Percentiles rank a stretch among this genome's conserved stretches.
Conservation (phyloP, 2,113 vertebrate genomes). For the Cephalopterus ornatus region DNA sequence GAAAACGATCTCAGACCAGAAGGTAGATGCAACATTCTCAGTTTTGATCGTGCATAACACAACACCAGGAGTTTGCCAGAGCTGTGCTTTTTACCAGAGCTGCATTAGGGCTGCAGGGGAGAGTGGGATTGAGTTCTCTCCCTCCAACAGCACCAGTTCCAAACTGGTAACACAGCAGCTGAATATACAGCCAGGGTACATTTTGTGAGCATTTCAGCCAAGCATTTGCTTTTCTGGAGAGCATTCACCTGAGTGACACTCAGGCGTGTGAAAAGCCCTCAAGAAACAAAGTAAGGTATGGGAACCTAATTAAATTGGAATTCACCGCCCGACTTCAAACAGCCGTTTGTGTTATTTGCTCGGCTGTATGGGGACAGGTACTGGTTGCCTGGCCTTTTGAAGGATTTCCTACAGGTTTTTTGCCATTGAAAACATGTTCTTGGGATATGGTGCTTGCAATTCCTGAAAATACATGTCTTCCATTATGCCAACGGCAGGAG, state of each 20-base stretch:
- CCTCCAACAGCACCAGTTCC: neutral
- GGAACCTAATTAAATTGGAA: neutral
- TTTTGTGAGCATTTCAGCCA: neutral
- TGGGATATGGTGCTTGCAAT: neutral
- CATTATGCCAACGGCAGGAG: neutral
- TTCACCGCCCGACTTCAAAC: neutral
- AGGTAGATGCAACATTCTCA: neutral
- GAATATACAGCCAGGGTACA: neutral
- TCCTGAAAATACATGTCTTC: neutral
- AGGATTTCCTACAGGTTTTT: neutral
- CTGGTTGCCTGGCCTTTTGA: neutral
- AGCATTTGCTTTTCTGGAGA: neutral
- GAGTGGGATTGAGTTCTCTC: neutral
- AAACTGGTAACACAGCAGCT: neutral
- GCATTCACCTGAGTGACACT: conserved; percentile 1
- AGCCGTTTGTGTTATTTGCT: neutral
- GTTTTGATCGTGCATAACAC: neutral
- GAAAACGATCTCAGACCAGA: neutral
- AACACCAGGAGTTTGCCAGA: neutral
- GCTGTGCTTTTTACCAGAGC: neutral
- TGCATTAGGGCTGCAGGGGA: neutral
- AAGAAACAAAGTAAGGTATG: conserved; percentile 10
- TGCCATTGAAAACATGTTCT: neutral
- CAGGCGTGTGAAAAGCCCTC: neutral
- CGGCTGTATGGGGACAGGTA: neutral